A percentile compares a stretch with the other conserved stretches of the same genome.
Conservation (phyloP, 1,140 invertebrate genomes). For the Danaus plexippus region DNA sequence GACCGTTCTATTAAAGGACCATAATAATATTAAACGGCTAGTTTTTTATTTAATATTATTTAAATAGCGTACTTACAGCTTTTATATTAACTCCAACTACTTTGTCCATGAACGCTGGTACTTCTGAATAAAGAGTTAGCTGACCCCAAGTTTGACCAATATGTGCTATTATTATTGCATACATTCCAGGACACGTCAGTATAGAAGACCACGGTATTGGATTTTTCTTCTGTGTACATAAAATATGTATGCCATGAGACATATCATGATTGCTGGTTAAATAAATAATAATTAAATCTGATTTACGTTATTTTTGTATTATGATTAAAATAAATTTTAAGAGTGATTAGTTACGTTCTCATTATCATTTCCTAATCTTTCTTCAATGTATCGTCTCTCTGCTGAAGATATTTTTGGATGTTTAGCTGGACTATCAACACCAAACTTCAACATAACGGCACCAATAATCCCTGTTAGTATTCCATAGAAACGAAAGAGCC, state of each 20-base stretch:
- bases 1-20: conserved; percentile 71
- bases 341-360: background rate
- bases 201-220: conserved; percentile 81
- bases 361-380: conserved; percentile 39
- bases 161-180: conserved; percentile 85
- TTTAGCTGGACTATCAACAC: conserved; percentile 47
- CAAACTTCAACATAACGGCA: conserved; percentile 34
- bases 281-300: background rate
- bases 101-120: conserved; percentile 88
- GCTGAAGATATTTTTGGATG: conserved; percentile 47
- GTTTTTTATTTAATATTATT: too few relatives aligned
- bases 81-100: conserved; percentile 85
- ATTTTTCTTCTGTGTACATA: conserved; percentile 55
- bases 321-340: too few relatives aligned
- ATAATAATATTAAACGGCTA: background rate
- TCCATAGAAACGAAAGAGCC: conserved; percentile 60
- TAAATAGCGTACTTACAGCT: conserved; percentile 57
- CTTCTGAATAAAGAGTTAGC: conserved; percentile 88
- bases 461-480: conserved; percentile 40
- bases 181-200: conserved; percentile 81
- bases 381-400: conserved; percentile 58
- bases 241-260: conserved; percentile 2
- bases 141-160: conserved; percentile 90
- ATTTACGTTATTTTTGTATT: too few relatives aligned
- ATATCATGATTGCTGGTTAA: too few relatives aligned